Conservation (phyloP, 2,888 invertebrate species). For the Watsonalla cultraria region DNA sequence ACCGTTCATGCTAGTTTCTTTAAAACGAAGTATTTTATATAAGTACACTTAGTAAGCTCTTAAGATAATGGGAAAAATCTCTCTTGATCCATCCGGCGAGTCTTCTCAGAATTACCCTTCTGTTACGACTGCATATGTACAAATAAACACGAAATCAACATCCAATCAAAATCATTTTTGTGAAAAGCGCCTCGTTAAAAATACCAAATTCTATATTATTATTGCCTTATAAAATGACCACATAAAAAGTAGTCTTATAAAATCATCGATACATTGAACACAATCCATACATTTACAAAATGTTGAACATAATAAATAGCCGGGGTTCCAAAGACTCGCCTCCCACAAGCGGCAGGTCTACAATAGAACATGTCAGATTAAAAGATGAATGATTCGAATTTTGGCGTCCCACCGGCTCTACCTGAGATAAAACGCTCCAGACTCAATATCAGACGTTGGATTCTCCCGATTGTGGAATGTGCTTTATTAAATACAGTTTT, state of each 20-base stretch:
- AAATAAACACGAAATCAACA: too few species aligned
- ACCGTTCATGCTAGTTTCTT: too few species aligned
- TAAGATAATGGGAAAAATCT: too few species aligned
- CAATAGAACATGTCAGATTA: conserved; percentile 75
- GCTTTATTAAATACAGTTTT: conserved; percentile 42
- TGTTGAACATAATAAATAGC: conserved; percentile 40
- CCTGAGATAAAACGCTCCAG: conserved; percentile 44
- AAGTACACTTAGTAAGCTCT: too few species aligned
- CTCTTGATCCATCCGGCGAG: too few species aligned
- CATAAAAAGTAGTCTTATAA: not conserved
- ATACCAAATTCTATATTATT: not conserved
- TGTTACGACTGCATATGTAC: too few species aligned
- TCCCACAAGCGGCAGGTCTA: conserved; percentile 41
- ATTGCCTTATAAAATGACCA: too few species aligned
- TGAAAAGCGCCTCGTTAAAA: not conserved
- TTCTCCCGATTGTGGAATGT: conserved; percentile 28
- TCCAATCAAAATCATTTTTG: not conserved
- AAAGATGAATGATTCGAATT: conserved; percentile 74
- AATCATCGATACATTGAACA: not conserved
- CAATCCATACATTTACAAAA: conserved; percentile 13
- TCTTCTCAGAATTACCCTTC: too few species aligned
- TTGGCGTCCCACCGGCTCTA: conserved; percentile 54
- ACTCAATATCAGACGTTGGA: not conserved
- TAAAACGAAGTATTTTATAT: too few species aligned
- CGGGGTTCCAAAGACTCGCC: conserved; percentile 26